Base-by-base conservation (phyloP, 2,797 vertebrate genomes). In the Smutsia temminckii region DNA sequence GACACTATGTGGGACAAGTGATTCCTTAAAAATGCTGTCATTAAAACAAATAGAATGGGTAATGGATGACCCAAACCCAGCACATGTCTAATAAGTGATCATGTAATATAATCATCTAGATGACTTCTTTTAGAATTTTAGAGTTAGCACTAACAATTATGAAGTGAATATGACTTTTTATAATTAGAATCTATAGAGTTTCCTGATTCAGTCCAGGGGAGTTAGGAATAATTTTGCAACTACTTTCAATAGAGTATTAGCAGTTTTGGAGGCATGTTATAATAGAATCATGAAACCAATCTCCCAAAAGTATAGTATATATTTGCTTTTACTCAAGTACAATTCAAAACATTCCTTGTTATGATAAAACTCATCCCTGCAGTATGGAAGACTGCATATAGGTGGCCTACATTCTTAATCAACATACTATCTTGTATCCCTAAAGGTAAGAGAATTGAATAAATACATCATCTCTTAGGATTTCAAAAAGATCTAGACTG, bases 41-140 rank as follows among this genome's bases (percentile, higher is more conserved):
- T 23, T 84, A 10, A 81, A 92, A 23, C 6, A 79, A 66, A 4
- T 74, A 23, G 32, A 77, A 63, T 89, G 40, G 12, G 14, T 34
- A 85, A 75, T 85, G 9, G 13, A 21, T 95, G 51, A 18, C 34
- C 17, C 21, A 71, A 85, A 49, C 8, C 11, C 51, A 85, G 25
- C 29, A 53, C 29, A 23, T 91, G 37, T 69, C 5, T 94, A 46
- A 59, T 72, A 21, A 53, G 20, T 68, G 34, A 71, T 77, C 16
- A 13, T 77, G 1, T 51, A 63, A 64, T 81, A 25, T 49, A 37
- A 46, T 53, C 18, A 68, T 71, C 32, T 16, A 93, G 72, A 69
- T 79, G 74, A 63, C 10, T 94, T 42, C 12, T 83, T 92, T 90
- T 46, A 87, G 16, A 66, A 89, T 89, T 77, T 92, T 88, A 85